Evolutionary conservation across 2,888 invertebrate genomes (phyloP), one percentile per base, ranked within the genome.

Genomic region (Apodemia mormo): DNA sequence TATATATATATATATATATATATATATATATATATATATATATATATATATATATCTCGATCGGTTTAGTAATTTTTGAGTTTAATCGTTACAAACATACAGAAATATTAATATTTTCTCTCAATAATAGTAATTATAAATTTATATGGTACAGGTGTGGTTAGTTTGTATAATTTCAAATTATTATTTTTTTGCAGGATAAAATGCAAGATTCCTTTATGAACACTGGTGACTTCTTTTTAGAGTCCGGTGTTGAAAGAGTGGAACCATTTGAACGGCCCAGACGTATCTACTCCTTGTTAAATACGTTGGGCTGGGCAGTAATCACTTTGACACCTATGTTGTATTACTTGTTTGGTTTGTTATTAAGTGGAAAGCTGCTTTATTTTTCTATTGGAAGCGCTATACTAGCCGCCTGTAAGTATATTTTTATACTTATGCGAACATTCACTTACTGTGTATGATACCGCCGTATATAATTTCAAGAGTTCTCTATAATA

Each of bases 151-250:
- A n/a, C n/a, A n/a, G 33, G 33, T 33, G 33, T 43, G 8, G 43
- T 1, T 8, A 43, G 43, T 2, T 40, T 40, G 4, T 40, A 8
- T 2, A 43, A 45, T 45, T 45, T 45, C 45, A 45, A 45, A 22
- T 66, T 45, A 29, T 49, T 2, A n/a, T 37, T 56, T 7, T 54
- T 8, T 88, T 88, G 12, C 85, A 96, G 96, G 97, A 97, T 83
- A 95, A 94, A 85, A 93, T 96, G 94, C 94, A 95, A 79, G 96
- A 96, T 30, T 96, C 96, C 73, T 97, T 96, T 82, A 76, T 94
- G 29, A 94, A 95, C 80, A 96, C 96, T 2, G 97, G 97, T 14
- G 96, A 97, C 85, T 97, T 97, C 86, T 97, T 97, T 85, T 89
- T 94, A 68, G 95, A 95, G 65, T 97, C 97, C 6, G 97, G 96